A percentile compares a stretch with the other conserved stretches of the same genome.
phyloP scores from a whole-genome alignment of 92 coral and sea anemone species.

The Palythoa heliodiscus region DNA sequence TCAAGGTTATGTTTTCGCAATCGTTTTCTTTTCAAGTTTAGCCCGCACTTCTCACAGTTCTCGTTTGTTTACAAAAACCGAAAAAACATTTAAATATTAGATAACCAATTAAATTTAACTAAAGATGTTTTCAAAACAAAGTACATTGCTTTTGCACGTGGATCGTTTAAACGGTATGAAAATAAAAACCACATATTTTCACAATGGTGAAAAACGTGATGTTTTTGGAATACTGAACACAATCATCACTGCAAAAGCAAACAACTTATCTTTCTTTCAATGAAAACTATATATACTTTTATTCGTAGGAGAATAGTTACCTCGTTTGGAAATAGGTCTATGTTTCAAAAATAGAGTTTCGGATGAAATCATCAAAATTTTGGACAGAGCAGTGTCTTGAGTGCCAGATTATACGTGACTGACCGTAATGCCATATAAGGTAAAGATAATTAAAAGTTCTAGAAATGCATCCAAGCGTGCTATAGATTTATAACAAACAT shows the following conservation, averaged over 20 bases:
- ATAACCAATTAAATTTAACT: not conserved
- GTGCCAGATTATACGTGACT: conserved; percentile 14
- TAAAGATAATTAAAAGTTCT: not conserved
- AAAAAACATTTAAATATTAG: not conserved
- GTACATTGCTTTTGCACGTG: not conserved
- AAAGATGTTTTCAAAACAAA: not conserved
- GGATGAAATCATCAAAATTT: not conserved
- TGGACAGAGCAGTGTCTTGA: not conserved
- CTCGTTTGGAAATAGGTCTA: not conserved
- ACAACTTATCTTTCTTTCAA: not conserved
- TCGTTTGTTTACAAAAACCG: not conserved
- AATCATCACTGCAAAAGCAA: not conserved
- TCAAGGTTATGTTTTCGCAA: not conserved
- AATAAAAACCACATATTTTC: not conserved
- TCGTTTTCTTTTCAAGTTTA: not conserved
- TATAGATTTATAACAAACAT: not conserved
- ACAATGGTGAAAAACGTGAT: conserved; percentile 20
- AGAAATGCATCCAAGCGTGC: not conserved
- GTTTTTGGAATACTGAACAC: not conserved
- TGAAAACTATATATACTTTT: not conserved
- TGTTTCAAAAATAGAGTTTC: not conserved
- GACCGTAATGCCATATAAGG: not conserved
- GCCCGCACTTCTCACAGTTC: not conserved
- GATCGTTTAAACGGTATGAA: not conserved
- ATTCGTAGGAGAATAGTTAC: not conserved